These are phyloP conservation scores for Salmo trutta DNA, from an alignment of 2,797 vertebrate species.

Conservation along the genomic window DNA sequence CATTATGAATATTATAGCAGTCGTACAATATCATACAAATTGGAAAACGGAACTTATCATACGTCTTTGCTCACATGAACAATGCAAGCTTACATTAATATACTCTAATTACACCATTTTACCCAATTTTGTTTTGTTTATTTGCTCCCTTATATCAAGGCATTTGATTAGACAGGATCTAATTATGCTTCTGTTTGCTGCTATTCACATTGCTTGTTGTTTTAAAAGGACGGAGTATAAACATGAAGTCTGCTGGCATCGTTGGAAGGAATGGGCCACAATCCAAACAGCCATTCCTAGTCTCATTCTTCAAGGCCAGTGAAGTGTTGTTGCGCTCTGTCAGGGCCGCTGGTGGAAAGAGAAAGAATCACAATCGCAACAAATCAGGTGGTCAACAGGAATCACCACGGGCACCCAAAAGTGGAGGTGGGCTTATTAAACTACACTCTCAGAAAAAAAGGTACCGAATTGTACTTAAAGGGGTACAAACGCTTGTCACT, in stretches of 20 bases:
- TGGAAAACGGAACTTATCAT: neutral
- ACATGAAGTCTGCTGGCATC: constrained; percentile 94
- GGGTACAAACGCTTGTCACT: no score
- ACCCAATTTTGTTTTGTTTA: neutral
- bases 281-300: constrained; percentile 97
- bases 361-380: constrained; percentile 92
- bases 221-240: constrained; percentile 90
- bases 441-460: neutral
- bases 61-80: constrained; percentile 6
- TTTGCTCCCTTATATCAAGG: constrained; percentile 14
- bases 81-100: constrained; percentile 6
- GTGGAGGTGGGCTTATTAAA: constrained; percentile 78
- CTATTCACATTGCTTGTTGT: neutral
- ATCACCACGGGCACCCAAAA: constrained; percentile 82
- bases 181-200: neutral
- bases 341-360: constrained; percentile 89
- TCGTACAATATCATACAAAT: no score
- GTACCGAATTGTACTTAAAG: no score
- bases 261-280: constrained; percentile 94
- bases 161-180: neutral
- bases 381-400: constrained; percentile 90
- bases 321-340: constrained; percentile 95
- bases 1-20: no score
- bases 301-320: constrained; percentile 99
- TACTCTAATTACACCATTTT: neutral